Evolutionary conservation across 1,140 invertebrate genomes (phyloP).

Genomic region (Ips typographus): DNA sequence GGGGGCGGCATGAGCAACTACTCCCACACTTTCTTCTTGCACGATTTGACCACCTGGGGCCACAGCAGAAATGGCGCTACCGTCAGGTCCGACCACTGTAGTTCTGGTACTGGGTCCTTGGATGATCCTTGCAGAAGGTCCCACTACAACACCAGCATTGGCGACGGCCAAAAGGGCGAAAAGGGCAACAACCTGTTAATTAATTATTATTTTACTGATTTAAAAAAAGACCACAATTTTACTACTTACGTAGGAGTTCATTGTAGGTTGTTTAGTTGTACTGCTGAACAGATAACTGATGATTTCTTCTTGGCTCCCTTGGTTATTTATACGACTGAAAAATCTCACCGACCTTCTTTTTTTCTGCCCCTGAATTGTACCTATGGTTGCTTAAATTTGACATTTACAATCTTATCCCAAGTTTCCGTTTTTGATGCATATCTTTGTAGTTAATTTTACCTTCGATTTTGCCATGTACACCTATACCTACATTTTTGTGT

Average conservation of each 20-base stretch:
- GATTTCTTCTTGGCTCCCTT: neutral
- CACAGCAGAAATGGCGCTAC: conserved; percentile 40
- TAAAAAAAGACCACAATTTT: neutral
- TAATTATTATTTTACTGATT: neutral
- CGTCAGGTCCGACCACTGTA: conserved; percentile 41
- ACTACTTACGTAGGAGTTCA: conserved; percentile 1
- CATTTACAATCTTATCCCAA: too few relatives aligned
- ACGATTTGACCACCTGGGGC: conserved; percentile 41
- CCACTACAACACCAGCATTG: conserved; percentile 36
- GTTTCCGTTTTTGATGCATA: too few relatives aligned
- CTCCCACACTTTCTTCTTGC: conserved; percentile 32
- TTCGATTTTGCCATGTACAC: too few relatives aligned
- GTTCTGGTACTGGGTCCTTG: conserved; percentile 42
- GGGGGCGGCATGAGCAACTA: conserved; percentile 29
- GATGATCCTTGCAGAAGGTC: conserved; percentile 37
- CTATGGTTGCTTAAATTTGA: too few relatives aligned
- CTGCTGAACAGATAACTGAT: neutral
- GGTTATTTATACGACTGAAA: too few relatives aligned
- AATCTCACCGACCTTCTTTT: too few relatives aligned
- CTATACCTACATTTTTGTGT: too few relatives aligned
- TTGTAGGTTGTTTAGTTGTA: neutral
- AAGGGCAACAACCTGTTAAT: conserved; percentile 3
- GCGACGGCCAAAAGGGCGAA: conserved; percentile 25
- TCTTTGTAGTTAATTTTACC: too few relatives aligned
- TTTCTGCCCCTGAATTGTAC: too few relatives aligned